Percentiles rank a stretch among this genome's conserved stretches.
phyloP scores from a whole-genome alignment of 2,888 invertebrate species.

The Byasa hedistus region DNA sequence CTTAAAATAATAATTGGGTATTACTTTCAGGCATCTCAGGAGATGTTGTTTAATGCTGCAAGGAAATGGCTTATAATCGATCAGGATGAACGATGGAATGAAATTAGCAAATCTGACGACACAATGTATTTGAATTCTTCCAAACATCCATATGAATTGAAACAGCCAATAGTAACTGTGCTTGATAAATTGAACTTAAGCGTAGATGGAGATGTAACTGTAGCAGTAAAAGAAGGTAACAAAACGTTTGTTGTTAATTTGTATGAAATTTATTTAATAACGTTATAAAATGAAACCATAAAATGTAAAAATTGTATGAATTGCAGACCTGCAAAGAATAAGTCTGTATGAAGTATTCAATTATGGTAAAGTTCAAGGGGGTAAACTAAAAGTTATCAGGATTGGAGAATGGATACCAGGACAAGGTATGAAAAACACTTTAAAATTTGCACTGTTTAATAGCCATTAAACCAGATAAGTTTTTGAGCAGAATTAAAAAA shows the following conservation, averaged over 20 bases:
- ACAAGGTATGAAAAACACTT: no score
- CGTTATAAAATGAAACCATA: no score
- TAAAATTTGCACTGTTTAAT: no score
- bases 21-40: constrained; percentile 16
- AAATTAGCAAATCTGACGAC: not conserved
- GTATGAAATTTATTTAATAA: not conserved
- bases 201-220: constrained; percentile 31
- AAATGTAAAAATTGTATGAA: no score
- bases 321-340: constrained; percentile 1
- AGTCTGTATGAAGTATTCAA: constrained; percentile 32
- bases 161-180: not conserved
- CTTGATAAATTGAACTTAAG: constrained; percentile 30
- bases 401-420: constrained; percentile 29
- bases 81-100: not conserved
- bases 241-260: not conserved
- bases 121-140: not conserved
- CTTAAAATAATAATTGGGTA: no score
- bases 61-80: constrained; percentile 18
- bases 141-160: not conserved
- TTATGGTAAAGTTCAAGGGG: constrained; percentile 32
- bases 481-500: no score
- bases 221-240: constrained; percentile 30
- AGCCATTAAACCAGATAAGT: no score
- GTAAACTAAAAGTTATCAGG: constrained; percentile 14
- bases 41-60: constrained; percentile 17